Percentiles rank a stretch among this genome's conserved stretches.
Evolutionary conservation across 2,113 vertebrate genomes (phyloP).

Genomic region (Hemichromis elongatus): DNA sequence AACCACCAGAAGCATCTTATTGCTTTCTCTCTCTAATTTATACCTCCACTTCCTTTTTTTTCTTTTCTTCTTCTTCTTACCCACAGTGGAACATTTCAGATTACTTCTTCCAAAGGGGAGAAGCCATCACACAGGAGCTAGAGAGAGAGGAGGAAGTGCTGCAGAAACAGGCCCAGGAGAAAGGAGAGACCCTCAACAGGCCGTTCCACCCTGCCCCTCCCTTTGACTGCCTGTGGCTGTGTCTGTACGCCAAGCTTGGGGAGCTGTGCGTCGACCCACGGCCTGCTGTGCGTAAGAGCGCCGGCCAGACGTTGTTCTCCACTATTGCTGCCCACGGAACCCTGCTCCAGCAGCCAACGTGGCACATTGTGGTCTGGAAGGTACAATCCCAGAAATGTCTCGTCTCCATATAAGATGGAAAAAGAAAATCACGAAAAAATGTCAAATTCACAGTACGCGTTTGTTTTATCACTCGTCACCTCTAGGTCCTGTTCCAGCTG

Average conservation of each 20-base stretch:
- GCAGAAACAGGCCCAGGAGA: constrained; percentile 90
- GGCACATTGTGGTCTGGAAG: constrained; percentile 98
- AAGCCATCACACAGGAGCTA: constrained; percentile 91
- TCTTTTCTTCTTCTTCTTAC: background rate
- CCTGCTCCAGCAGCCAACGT: constrained; percentile 90
- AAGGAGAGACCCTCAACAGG: constrained; percentile 84
- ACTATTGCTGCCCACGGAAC: constrained; percentile 96
- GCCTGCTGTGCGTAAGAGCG: constrained; percentile 94
- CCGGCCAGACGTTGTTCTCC: constrained; percentile 94
- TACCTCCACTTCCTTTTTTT: background rate
- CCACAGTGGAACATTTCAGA: constrained; percentile 99
- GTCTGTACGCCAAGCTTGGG: constrained; percentile 92
- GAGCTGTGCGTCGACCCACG: constrained; percentile 94
- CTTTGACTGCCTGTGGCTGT: constrained; percentile 96
- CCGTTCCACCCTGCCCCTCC: constrained; percentile 95
- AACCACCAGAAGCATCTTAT: constrained; percentile 24
- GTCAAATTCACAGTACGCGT: background rate
- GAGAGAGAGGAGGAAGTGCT: constrained; percentile 86
- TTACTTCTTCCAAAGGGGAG: constrained; percentile 98
- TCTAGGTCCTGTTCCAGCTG: constrained; percentile 92
- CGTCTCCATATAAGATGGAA: background rate
- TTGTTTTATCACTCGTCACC: background rate
- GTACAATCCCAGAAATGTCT: constrained; percentile 12
- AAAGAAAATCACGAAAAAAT: background rate
- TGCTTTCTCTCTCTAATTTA: background rate